Percentiles rank a stretch among this genome's conserved stretches.
Evolutionary conservation across 2,113 vertebrate genomes (phyloP).

Genomic region (Erythrocebus patas): DNA sequence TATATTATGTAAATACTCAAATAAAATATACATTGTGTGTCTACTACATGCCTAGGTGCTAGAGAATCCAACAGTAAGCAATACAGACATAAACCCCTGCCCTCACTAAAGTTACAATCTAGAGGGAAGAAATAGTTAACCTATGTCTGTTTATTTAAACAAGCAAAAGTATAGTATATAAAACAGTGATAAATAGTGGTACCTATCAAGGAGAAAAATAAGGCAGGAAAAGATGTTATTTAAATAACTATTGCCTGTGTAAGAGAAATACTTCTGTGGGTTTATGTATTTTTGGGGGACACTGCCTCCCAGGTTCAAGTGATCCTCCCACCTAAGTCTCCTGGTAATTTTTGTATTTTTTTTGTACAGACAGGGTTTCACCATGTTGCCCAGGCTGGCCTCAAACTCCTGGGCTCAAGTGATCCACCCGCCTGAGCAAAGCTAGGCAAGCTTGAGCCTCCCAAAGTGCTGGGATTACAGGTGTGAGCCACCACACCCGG

Average conservation of each 20-base stretch:
- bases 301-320: neutral
- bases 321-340: too few relatives aligned
- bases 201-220: neutral
- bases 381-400: too few relatives aligned
- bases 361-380: too few relatives aligned
- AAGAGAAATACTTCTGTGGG: neutral
- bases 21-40: conserved; percentile 25
- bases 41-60: neutral
- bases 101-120: neutral
- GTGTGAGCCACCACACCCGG: too few relatives aligned
- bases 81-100: neutral
- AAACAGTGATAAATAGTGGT: neutral
- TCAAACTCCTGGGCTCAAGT: too few relatives aligned
- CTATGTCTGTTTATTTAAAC: conserved; percentile 13
- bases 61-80: neutral
- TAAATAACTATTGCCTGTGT: neutral
- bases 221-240: neutral
- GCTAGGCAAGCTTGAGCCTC: too few relatives aligned
- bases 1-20: neutral
- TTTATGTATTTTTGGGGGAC: neutral
- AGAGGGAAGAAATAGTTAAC: neutral
- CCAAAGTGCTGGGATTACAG: too few relatives aligned
- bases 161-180: neutral
- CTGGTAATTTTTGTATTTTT: too few relatives aligned
- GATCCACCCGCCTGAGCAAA: too few relatives aligned